Conservation (phyloP, 2,888 invertebrate species). For the Drosophila testacea region DNA sequence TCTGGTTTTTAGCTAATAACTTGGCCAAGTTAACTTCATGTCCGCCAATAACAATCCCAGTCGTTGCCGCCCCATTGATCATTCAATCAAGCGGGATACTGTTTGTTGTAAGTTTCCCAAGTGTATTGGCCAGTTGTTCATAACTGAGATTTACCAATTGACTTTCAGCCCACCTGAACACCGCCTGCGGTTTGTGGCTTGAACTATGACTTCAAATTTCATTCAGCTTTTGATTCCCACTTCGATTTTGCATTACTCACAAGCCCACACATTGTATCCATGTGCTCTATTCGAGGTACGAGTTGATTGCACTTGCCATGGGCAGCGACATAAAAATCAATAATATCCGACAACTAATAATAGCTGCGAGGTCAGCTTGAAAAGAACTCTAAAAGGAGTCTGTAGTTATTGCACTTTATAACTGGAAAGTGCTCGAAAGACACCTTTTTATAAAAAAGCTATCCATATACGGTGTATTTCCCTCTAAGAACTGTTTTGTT, state of each 20-base stretch:
- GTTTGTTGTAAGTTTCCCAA: constrained; percentile 30
- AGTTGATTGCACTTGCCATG: constrained; percentile 3
- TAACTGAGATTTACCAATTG: constrained; percentile 24
- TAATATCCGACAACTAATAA: constrained; percentile 25
- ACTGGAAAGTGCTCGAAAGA: too few species aligned
- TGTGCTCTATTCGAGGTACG: neutral
- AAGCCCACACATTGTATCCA: constrained; percentile 32
- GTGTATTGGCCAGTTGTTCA: constrained; percentile 43
- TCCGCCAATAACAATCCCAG: constrained; percentile 7
- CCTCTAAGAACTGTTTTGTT: too few species aligned
- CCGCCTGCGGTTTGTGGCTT: constrained; percentile 32
- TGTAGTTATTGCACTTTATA: neutral
- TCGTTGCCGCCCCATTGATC: constrained; percentile 58
- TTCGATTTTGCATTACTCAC: constrained; percentile 6
- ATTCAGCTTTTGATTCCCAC: constrained; percentile 33
- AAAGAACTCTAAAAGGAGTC: neutral
- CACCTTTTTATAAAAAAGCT: too few species aligned
- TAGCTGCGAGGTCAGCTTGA: constrained; percentile 26
- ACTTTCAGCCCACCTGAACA: constrained; percentile 53
- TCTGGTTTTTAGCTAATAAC: constrained; percentile 82
- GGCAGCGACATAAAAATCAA: constrained; percentile 43
- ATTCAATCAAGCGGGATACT: constrained; percentile 63
- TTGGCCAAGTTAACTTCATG: constrained; percentile 46
- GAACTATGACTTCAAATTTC: constrained; percentile 54
- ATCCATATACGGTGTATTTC: too few species aligned